Percentiles rank a stretch among this genome's conserved stretches.
Conservation (phyloP, 2,113 vertebrate species). For the Mellivora capensis region DNA sequence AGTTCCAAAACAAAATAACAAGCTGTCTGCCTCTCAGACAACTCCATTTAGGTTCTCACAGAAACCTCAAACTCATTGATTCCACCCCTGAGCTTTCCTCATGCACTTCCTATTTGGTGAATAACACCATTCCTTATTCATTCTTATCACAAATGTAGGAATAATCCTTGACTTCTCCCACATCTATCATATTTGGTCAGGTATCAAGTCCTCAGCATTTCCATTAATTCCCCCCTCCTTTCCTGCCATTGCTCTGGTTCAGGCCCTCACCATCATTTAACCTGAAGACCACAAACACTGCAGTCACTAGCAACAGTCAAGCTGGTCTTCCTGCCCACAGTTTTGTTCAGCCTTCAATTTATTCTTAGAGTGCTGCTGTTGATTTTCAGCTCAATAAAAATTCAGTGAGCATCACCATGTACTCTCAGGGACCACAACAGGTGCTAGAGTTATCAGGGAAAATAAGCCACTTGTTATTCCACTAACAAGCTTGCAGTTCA, state of each 20-base stretch:
- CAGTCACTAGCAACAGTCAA: neutral
- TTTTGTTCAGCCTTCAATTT: neutral
- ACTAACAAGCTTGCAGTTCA: neutral
- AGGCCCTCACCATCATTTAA: neutral
- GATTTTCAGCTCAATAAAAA: conserved; percentile 10
- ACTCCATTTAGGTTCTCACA: neutral
- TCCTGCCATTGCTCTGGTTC: neutral
- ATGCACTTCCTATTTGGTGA: neutral
- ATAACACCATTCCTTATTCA: neutral
- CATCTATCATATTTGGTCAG: neutral
- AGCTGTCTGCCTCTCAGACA: neutral
- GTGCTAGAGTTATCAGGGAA: neutral
- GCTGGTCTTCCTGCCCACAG: neutral
- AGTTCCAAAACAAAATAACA: conserved; percentile 17
- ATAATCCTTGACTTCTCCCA: neutral
- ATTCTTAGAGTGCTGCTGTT: neutral
- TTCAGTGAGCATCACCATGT: neutral
- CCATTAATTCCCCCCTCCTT: neutral
- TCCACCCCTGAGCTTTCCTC: neutral
- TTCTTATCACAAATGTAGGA: neutral
- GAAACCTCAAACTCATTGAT: neutral
- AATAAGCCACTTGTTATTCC: neutral
- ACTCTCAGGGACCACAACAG: neutral
- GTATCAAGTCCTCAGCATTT: neutral
- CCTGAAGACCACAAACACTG: neutral